Conservation (phyloP, 2,113 vertebrate genomes). For the Tympanuchus pallidicinctus region DNA sequence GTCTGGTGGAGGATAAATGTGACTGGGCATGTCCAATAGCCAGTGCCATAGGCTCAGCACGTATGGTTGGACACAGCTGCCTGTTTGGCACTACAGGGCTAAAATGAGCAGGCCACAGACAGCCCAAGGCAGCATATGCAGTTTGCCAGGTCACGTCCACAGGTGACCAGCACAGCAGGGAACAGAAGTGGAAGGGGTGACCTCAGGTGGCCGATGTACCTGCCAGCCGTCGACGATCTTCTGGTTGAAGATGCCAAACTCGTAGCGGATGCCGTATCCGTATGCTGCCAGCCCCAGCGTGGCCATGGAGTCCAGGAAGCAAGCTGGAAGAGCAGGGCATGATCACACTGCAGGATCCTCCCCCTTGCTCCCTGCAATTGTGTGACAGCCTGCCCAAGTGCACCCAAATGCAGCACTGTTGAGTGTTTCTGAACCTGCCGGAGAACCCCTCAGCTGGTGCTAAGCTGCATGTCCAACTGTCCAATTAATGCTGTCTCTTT, state of each 20-base stretch:
- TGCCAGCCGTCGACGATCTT: conserved; percentile 89
- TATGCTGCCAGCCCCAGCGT: conserved; percentile 88
- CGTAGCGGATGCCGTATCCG: conserved; percentile 90
- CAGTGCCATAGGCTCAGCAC: background rate
- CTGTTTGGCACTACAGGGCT: background rate
- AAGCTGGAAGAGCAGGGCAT: conserved; percentile 78
- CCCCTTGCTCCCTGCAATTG: too few relatives aligned
- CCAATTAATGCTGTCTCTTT: background rate
- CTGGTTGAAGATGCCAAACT: conserved; percentile 94
- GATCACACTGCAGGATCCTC: background rate
- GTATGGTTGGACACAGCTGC: background rate
- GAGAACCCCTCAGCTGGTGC: background rate
- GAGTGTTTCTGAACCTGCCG: background rate
- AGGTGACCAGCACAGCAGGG: background rate
- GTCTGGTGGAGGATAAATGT: too few relatives aligned
- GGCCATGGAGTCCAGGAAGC: conserved; percentile 92
- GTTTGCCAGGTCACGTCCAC: background rate
- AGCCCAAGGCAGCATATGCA: background rate
- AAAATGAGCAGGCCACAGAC: background rate
- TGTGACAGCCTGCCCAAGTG: background rate
- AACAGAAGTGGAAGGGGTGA: background rate
- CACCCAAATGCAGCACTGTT: background rate
- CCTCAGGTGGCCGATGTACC: conserved; percentile 64
- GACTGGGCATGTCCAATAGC: background rate
- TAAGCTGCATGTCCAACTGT: accelerated